Conservation (phyloP, 2,113 vertebrate species). For the Procavia capensis region DNA sequence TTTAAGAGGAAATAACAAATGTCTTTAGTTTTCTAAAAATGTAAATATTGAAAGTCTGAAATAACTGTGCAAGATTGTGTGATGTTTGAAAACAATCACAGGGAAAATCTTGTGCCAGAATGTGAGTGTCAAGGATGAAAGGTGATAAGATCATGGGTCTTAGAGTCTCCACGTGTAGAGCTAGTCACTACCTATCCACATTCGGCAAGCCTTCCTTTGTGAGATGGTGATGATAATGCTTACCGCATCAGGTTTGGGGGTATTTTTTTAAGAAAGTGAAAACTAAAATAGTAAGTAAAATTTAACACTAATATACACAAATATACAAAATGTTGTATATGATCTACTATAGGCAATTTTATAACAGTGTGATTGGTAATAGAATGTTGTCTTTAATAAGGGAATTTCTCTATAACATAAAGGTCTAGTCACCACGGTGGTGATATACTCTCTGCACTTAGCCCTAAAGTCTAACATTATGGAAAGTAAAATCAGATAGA, state of each 20-base stretch:
- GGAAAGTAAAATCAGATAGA: background rate
- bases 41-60: background rate
- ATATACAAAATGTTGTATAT: background rate
- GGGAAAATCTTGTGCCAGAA: background rate
- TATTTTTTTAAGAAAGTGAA: background rate
- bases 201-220: background rate
- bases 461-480: background rate
- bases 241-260: background rate
- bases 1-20: background rate
- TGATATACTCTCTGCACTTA: background rate
- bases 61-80: background rate
- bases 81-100: background rate
- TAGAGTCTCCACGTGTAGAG: background rate
- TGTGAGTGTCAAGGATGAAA: background rate
- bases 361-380: background rate
- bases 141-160: background rate
- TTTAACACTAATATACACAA: background rate
- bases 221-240: background rate
- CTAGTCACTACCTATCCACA: background rate
- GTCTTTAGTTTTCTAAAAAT: background rate
- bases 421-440: background rate
- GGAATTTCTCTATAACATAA: background rate
- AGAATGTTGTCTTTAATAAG: background rate
- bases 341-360: background rate
- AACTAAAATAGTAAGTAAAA: conserved; percentile 1